Conservation (phyloP, 1,140 invertebrate species). For the Ctenoplectra terminalis region DNA sequence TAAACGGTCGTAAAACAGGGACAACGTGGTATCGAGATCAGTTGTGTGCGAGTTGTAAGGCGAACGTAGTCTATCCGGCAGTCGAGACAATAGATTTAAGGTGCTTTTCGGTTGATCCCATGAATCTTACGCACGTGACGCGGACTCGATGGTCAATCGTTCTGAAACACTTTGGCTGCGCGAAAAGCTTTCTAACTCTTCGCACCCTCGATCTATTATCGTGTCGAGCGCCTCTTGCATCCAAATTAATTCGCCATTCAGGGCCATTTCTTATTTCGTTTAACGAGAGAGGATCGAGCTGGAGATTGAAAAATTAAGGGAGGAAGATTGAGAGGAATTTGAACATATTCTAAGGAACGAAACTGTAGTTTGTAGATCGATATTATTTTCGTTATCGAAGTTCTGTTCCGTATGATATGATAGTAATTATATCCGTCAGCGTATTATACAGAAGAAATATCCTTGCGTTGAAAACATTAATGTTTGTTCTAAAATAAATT, state of each 20-base stretch:
- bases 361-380: no score
- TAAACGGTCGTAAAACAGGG: constrained; percentile 65
- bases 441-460: no score
- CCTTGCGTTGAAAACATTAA: no score
- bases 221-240: background rate
- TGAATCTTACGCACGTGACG: constrained; percentile 61
- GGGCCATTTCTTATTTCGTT: no score
- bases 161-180: constrained; percentile 3
- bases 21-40: background rate
- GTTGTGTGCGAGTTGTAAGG: background rate
- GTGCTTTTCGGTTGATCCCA: constrained; percentile 31
- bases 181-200: constrained; percentile 2
- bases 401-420: no score
- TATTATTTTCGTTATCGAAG: no score
- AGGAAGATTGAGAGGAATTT: no score
- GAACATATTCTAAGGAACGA: no score
- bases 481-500: no score
- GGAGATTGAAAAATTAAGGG: no score
- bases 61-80: background rate
- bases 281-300: background rate
- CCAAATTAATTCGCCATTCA: background rate
- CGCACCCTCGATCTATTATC: background rate
- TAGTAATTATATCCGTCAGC: no score
- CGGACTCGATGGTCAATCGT: constrained; percentile 6
- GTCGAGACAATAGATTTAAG: constrained; percentile 65